A percentile compares a stretch with the other conserved stretches of the same genome.
phyloP scores from a whole-genome alignment of 2,888 invertebrate species.

The Agrochola lychnidis region DNA sequence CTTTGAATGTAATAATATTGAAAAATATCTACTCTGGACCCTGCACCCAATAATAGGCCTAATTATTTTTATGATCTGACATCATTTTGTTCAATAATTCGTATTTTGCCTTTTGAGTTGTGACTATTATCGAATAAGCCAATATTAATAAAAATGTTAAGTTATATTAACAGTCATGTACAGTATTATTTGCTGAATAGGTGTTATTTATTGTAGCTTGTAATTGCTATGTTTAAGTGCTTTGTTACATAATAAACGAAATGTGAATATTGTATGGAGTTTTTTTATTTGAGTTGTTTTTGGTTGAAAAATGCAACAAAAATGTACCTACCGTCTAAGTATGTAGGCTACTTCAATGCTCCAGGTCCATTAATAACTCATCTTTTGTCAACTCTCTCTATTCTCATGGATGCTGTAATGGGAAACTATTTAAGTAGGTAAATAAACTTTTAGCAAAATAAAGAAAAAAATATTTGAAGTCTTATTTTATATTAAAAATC shows the following conservation, averaged over 20 bases:
- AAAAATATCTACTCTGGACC: neutral
- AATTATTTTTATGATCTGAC: neutral
- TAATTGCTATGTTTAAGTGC: conserved; percentile 86
- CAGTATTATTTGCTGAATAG: conserved; percentile 90
- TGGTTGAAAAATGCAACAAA: neutral
- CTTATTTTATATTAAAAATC: conserved; percentile 37
- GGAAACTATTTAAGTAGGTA: neutral
- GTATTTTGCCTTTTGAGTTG: conserved; percentile 37
- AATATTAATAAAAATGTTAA: conserved; percentile 76
- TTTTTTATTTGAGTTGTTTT: conserved; percentile 18
- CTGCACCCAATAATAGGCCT: neutral
- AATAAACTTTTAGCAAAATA: neutral
- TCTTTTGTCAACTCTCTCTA: neutral
- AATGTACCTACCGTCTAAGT: neutral
- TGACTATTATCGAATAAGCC: conserved; percentile 50
- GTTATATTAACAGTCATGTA: conserved; percentile 88
- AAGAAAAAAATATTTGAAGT: neutral
- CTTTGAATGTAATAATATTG: neutral
- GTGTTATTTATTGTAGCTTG: conserved; percentile 88
- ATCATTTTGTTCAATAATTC: conserved; percentile 2
- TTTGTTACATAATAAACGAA: conserved; percentile 86
- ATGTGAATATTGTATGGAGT: conserved; percentile 59
- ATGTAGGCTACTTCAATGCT: neutral
- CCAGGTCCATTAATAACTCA: neutral
- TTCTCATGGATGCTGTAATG: neutral